Evolutionary conservation across 2,113 vertebrate genomes (phyloP).

Genomic region (Setophaga kirtlandii): DNA sequence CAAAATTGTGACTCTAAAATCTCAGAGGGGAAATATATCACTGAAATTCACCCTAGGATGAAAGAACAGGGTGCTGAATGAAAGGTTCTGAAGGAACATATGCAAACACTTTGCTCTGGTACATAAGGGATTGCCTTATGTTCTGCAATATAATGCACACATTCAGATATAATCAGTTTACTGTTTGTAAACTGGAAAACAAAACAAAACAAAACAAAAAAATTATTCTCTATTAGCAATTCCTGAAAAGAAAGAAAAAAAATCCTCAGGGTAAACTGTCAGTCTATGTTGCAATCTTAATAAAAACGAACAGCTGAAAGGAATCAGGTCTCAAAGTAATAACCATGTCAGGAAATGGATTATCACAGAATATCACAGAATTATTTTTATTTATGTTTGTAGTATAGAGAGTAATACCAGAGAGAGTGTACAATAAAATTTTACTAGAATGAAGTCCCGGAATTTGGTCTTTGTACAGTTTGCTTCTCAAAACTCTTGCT

Average conservation of each 20-base stretch:
- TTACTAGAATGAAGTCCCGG: slow-evolving; percentile 23
- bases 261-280: slow-evolving; percentile 40
- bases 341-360: slow-evolving; percentile 12
- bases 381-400: slow-evolving; percentile 71
- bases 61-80: not conserved
- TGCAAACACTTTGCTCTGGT: not conserved
- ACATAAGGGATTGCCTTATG: not conserved
- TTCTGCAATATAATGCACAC: not conserved
- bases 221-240: not conserved
- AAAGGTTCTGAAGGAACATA: not conserved
- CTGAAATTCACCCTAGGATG: not conserved
- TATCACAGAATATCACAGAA: slow-evolving; percentile 12
- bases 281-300: slow-evolving; percentile 55
- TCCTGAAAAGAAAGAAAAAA: not conserved
- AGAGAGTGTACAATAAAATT: slow-evolving; percentile 23
- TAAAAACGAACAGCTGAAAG: slow-evolving; percentile 46
- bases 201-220: not conserved
- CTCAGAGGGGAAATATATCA: not conserved
- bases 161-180: slow-evolving; percentile 46
- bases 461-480: slow-evolving; percentile 54
- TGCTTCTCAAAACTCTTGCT: slow-evolving; percentile 48
- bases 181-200: slow-evolving; percentile 28
- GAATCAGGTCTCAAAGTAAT: slow-evolving; percentile 45
- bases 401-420: slow-evolving; percentile 39
- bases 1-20: not conserved